Evolutionary conservation across 2,113 vertebrate genomes (phyloP), one percentile per base, ranked within the genome.

Genomic region (Alexandromys fortis): DNA sequence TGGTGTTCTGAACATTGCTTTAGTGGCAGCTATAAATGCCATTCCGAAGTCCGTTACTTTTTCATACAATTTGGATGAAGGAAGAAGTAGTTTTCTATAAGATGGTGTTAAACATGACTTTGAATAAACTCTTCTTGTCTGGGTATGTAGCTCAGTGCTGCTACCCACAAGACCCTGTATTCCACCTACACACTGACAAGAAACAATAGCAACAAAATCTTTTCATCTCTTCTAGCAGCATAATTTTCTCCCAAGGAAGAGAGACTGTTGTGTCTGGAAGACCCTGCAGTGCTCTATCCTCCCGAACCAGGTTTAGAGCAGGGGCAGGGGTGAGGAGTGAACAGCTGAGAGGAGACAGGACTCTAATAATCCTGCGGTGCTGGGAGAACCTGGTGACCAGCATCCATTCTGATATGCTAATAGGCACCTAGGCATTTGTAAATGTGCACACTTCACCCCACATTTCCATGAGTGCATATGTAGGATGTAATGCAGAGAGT

Each of bases 11-110:
- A 93, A 95, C 88, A 83, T 3, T 30, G 28, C 63, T 95, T 92
- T 73, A 91, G 86, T 83, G 83, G 89, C 19, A 89, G 78, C 89
- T 72, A 19, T 93, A 77, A 94, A 86, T 82, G 65, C 14, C 91
- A 95, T 75, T 95, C 67, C 38, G 26, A 58, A 96, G 21, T 89
- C 81, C 82, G 67, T 95, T 92, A 92, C 47, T 86, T 87, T 94
- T 96, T 49, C 83, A 94, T 96, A 72, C 63, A 38, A 67, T 9
- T 49, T 93, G 82, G 79, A 81, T 91, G 61, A 65, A 94, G 73
- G 49, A 26, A 92, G 91, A 96, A 58, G 35, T n/a, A 33, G 4
- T 30, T 49, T 92, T 90, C 38, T 42, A 4, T 12, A 42, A 65
- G n/a, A 13, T 92, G 75, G 16, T 4, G 0, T 75, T 72, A 87